Base-by-base conservation (phyloP, 2,888 invertebrate species). In the Alcis repandata region DNA sequence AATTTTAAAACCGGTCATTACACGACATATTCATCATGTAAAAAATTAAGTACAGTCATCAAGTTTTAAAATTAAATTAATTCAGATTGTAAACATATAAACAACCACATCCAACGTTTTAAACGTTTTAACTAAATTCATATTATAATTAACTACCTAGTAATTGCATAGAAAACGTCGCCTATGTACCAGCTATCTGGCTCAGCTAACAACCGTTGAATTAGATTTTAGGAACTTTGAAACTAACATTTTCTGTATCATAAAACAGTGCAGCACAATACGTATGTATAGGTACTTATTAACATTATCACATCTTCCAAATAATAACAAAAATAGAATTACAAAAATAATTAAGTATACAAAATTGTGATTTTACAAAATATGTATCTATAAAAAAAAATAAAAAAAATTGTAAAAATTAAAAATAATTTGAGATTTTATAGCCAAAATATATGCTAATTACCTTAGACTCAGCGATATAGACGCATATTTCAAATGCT, bases 151-250 rank as follows among this genome's bases (percentile, higher is more conserved):
- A 52, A 46, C 36, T 36, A 45, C 38, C 22, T 53, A 13, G 27
- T 9, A 27, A n/a, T 19, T 27, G 11, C 27, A 48, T 46, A 27
- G 15, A 49, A 49, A 49, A 49, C 13, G 17, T 33, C 7, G 22
- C 4, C 1, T 22, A 46, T 22, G 2, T 15, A 48, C 27, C 15
- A 48, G 9, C 10, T 1, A 15, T 32, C 2, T 10, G 32, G 9
- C n/a, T 22, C 22, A 27, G 49, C 32, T 19, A 43, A n/a, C 32
- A 43, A 45, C 15, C 38, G 20, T 59, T 46, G 59, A 13, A 60
- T 61, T 72, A 54, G 67, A 68, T 59, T 63, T 74, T 76, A 83
- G 83, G 81, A 84, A 84, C 84, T 73, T 69, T 74, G 62, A 38
- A 67, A 68, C 73, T 66, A 71, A 63, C 65, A 65, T 58, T 65